Conservation (phyloP, 2,888 invertebrate species). For the Pimpla rufipes region DNA sequence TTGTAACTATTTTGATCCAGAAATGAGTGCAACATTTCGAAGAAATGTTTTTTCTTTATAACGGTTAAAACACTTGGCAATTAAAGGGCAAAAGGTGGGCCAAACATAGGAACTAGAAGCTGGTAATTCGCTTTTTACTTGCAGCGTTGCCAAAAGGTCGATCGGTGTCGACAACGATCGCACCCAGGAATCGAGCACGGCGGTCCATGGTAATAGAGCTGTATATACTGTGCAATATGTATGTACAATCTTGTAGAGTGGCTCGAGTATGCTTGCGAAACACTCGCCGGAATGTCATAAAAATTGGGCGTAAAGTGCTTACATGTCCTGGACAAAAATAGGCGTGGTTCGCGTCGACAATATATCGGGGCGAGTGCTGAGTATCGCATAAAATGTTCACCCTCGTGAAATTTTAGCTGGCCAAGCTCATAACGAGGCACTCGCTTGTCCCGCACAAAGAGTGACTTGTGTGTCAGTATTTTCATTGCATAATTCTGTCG, state of each 20-base stretch:
- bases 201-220: background rate
- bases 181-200: conserved; percentile 4
- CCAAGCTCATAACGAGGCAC: conserved; percentile 62
- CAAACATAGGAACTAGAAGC: background rate
- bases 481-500: conserved; percentile 23
- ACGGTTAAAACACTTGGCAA: too few relatives aligned
- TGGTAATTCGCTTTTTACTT: background rate
- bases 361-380: conserved; percentile 32
- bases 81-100: background rate
- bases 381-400: conserved; percentile 50
- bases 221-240: conserved; percentile 5
- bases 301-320: conserved; percentile 42
- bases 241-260: conserved; percentile 27
- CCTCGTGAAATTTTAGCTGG: conserved; percentile 52
- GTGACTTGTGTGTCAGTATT: conserved; percentile 35
- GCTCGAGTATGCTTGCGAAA: conserved; percentile 29
- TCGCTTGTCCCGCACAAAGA: conserved; percentile 21
- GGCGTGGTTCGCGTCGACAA: conserved; percentile 38
- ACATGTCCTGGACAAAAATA: conserved; percentile 44
- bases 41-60: too few relatives aligned
- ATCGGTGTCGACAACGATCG: conserved; percentile 12
- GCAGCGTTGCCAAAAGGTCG: conserved; percentile 7
- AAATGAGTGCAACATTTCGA: too few relatives aligned
- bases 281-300: conserved; percentile 42
- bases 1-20: too few relatives aligned